Evolutionary conservation across 2,113 vertebrate genomes (phyloP), one percentile per base, ranked within the genome.

Genomic region (Aix galericulata): DNA sequence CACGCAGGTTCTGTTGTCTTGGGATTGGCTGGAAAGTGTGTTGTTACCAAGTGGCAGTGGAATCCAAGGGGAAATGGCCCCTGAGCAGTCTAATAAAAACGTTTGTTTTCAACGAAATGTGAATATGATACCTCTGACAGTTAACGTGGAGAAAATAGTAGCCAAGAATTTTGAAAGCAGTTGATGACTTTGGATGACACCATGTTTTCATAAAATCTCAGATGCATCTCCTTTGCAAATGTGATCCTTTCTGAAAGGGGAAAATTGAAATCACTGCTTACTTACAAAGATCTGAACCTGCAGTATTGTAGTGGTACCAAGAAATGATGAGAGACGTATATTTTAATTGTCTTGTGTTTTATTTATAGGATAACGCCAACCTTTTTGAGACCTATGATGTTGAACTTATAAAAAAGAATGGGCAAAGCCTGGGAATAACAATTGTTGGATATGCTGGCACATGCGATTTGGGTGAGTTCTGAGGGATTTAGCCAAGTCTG

Each of bases 371-470:
- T 18, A 98, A 89, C 87, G 91, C 97, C 74, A 95, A 98, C 63
- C 97, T 97, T 63, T 98, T 98, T 84, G 98, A 99, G 96, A 98
- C 98, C 87, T 99, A 98, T 1, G 98, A 99, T 29, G 98, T 99
- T 82, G 95, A 98, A 55, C 97, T 99, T 66, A 82, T 95, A 68
- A 99, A 99, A 97, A 98, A 98, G 92, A 98, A 99, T 23, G 99
- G 98, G 6, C 99, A 99, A 96, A 99, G 99, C 90, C 98, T 99
- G 29, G 99, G 99, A 5, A 99, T 99, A 98, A 99, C 99, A 93
- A 99, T 99, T 93, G 96, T 99, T 76, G 99, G 99, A 21, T 98
- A 98, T 97, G 98, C 98, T 95, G 98, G 98, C 46, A 88, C 97
- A 3, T 97, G 97, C 91, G 98, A 98, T 58, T 62, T 97, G 71